Base-by-base conservation (phyloP, 2,113 vertebrate species). In the Craseonycteris thonglongyai region DNA sequence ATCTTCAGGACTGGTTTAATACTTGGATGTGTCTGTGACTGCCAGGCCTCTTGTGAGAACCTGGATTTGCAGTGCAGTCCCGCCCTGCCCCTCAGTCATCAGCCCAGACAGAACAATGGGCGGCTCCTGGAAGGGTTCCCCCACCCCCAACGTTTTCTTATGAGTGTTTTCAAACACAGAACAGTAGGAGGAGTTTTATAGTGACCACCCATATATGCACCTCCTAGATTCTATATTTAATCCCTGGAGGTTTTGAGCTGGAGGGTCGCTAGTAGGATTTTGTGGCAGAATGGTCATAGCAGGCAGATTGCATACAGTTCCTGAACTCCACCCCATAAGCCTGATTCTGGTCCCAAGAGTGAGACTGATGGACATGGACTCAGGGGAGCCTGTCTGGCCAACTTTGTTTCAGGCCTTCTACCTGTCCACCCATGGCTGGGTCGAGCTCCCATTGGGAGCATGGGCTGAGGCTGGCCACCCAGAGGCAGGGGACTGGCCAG, bases 121-220 rank as follows among this genome's bases (percentile, higher is more conserved):
- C 16, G 0, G 24, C 28, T 91, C n/a, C n/a, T 69, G 68, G 88
- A 12, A 91, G 49, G n/a, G 10, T 54, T 13, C 14, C 5, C 5
- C 5, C 5, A 0, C 51, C 24, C 7, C 49, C 21, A 51, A 16
- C 35, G 68, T 81, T 90, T 61, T 81, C 69, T 88, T 59, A 74
- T 68, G 45, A 91, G 89, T 45, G 61, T 69, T 96, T 96, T 83
- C 56, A 82, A 95, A 74, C 38, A 49, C 15, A 93, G 28, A 66
- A 82, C 40, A 59, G 16, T 72, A 21, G 65, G 81, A 74, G 75
- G n/a, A 83, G 56, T 49, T 78, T 65, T 89, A 47, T n/a, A 15
- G 19, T 65, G n/a, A 58, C 51, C n/a, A 90, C 71, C 8, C 59
- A 49, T 79, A 33, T 22, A 51, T 38, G 16, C 2, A 59, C 40